Base-by-base conservation (phyloP, 2,113 vertebrate species). In the Ginglymostoma cirratum region DNA sequence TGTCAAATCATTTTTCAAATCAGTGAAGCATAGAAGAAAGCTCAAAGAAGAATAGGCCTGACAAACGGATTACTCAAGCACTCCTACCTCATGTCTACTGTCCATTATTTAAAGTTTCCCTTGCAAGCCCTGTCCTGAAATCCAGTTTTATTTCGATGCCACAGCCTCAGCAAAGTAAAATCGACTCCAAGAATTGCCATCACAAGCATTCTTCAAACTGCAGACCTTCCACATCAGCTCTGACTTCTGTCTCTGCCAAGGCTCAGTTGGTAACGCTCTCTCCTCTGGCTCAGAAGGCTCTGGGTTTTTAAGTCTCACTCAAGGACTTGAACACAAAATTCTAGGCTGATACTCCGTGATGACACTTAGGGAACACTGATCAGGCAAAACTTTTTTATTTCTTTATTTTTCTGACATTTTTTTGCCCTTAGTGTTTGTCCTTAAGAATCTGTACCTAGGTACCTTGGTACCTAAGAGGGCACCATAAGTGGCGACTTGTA, bases 1-100 rank as follows among this genome's bases (percentile, higher is more conserved):
- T 72, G 42, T 72, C 67, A 66, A 93, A 38, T n/a, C 55, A 93
- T 93, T 93, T 93, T 67, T 95, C 94, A 95, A 34, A 52, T 34
- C 67, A 52, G 23, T 24, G 38, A 52, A 48, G 94, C 89, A 24
- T 66, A 34, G 34, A 89, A 89, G 86, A 61, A 89, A 89, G 38
- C n/a, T 27, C 21, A n/a, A 94, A 76, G 94, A 95, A 72, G 67
- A 67, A 52, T 23, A 95, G 67, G 67, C 17, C 48, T 30, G 67
- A 95, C 45, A 95, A 95, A 52, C 67, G 52, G 66, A 76, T 70
- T 95, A 45, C 69, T 76, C 38, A 95, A 42, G 10, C 66, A 95
- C 69, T 72, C 69, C 94, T 52, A 70, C 66, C 19, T 94, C 93
- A 94, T 5, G 7, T 38, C 93, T 45, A 19, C 69, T 95, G 42